Percentiles rank a stretch among this genome's conserved stretches.
These are phyloP conservation scores for Drosophila lutescens DNA, from an alignment of 2,888 invertebrate genomes.

Conservation along the genomic window DNA sequence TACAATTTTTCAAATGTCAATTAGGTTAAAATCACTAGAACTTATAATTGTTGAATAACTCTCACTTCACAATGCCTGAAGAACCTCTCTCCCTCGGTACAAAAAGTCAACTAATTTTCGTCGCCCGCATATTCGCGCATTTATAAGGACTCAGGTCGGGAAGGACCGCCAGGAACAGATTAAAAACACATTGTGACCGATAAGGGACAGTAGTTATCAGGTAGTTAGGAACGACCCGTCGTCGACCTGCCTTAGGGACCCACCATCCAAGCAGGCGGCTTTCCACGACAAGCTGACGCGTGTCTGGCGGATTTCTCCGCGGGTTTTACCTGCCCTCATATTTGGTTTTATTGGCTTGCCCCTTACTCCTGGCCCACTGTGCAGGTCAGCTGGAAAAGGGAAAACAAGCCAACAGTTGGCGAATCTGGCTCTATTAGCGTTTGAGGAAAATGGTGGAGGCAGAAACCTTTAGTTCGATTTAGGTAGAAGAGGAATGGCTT, in stretches of 20 bases:
- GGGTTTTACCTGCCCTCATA: constrained; percentile 16
- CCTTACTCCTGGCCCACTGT: constrained; percentile 20
- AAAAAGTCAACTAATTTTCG: constrained; percentile 49
- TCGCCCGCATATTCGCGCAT: constrained; percentile 8
- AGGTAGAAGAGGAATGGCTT: background rate
- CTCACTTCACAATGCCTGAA: background rate
- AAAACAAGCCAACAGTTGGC: background rate
- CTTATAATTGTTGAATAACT: background rate
- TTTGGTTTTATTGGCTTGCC: constrained; percentile 6
- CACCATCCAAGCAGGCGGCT: background rate
- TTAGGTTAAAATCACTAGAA: too few relatives aligned
- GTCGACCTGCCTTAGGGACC: background rate
- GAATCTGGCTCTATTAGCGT: too few relatives aligned
- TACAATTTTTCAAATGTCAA: too few relatives aligned
- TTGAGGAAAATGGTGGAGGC: background rate
- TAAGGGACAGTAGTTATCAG: constrained; percentile 34
- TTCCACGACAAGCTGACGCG: constrained; percentile 48
- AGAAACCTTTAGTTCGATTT: background rate
- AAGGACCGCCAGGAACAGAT: constrained; percentile 39
- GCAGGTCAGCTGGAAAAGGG: background rate
- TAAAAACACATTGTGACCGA: constrained; percentile 62
- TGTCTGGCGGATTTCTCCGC: constrained; percentile 25
- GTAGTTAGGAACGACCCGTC: constrained; percentile 38
- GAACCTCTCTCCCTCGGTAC: constrained; percentile 24
- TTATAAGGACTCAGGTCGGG: constrained; percentile 34